Percentiles rank a stretch among this genome's conserved stretches.
These are phyloP conservation scores for Carduelis carduelis DNA, from an alignment of 2,797 vertebrate genomes.

Conservation along the genomic window DNA sequence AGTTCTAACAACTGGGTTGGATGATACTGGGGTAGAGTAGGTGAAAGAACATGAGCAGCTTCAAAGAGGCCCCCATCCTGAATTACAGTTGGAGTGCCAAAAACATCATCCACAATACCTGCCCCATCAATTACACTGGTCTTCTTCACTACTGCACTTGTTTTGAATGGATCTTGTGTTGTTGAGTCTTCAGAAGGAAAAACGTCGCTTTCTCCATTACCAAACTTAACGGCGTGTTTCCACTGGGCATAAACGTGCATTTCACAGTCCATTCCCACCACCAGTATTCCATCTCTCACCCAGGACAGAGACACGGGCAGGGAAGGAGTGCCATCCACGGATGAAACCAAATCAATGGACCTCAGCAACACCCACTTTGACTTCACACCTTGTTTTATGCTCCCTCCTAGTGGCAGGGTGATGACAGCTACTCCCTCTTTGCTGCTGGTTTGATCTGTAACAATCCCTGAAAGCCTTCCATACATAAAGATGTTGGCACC, in stretches of 20 bases:
- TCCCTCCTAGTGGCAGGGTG: constrained; percentile 95
- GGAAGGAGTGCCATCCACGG: constrained; percentile 93
- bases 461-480: constrained; percentile 93
- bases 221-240: constrained; percentile 88
- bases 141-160: constrained; percentile 77
- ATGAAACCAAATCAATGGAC: constrained; percentile 91
- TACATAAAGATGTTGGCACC: constrained; percentile 99
- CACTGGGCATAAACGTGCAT: constrained; percentile 99
- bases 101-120: constrained; percentile 85
- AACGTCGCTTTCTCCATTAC: constrained; percentile 78
- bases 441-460: constrained; percentile 89
- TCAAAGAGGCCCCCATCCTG: constrained; percentile 97
- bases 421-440: constrained; percentile 96
- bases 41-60: constrained; percentile 93
- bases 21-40: constrained; percentile 97
- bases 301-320: constrained; percentile 95
- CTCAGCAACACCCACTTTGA: constrained; percentile 95
- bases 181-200: constrained; percentile 77
- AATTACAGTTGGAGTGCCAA: constrained; percentile 87
- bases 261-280: constrained; percentile 98
- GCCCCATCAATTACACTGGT: constrained; percentile 86
- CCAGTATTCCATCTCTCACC: constrained; percentile 96
- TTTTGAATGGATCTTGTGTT: constrained; percentile 72
- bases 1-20: constrained; percentile 95
- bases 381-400: constrained; percentile 96